Evolutionary conservation across 2,888 invertebrate genomes (phyloP).

Genomic region (Ophraella communa): DNA sequence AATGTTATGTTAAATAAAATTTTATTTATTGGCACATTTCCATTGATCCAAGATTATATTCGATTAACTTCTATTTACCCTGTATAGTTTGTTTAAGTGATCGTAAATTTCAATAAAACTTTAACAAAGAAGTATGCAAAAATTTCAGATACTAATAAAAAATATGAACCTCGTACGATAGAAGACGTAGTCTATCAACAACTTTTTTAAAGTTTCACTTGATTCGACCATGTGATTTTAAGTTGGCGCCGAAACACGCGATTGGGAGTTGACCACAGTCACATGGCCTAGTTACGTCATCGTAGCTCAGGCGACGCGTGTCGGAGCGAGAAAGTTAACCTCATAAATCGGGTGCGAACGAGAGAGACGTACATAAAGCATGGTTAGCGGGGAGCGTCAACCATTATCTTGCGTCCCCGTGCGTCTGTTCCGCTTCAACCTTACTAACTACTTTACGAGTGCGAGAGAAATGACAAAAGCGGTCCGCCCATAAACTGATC

Average conservation of each 20-base stretch:
- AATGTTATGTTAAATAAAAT: too few relatives aligned
- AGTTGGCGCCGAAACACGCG: constrained; percentile 59
- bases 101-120: neutral
- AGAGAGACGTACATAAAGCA: constrained; percentile 63
- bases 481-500: constrained; percentile 62
- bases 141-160: neutral
- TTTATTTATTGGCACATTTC: too few relatives aligned
- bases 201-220: constrained; percentile 19
- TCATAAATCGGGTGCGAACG: constrained; percentile 61
- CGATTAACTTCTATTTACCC: neutral
- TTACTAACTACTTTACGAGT: constrained; percentile 26
- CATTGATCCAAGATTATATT: too few relatives aligned
- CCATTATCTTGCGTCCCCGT: constrained; percentile 61
- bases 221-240: constrained; percentile 46
- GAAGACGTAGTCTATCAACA: neutral
- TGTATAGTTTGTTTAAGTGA: neutral
- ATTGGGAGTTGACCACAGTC: constrained; percentile 57
- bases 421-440: constrained; percentile 47
- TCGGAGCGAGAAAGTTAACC: constrained; percentile 59
- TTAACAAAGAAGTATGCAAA: neutral
- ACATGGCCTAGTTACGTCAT: constrained; percentile 59
- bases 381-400: constrained; percentile 63
- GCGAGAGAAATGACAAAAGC: constrained; percentile 59
- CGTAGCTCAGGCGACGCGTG: constrained; percentile 54
- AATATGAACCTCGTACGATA: neutral